Evolutionary conservation across 2,888 invertebrate genomes (phyloP), one percentile per base, ranked within the genome.

Genomic region (Ennomos quercinarius): DNA sequence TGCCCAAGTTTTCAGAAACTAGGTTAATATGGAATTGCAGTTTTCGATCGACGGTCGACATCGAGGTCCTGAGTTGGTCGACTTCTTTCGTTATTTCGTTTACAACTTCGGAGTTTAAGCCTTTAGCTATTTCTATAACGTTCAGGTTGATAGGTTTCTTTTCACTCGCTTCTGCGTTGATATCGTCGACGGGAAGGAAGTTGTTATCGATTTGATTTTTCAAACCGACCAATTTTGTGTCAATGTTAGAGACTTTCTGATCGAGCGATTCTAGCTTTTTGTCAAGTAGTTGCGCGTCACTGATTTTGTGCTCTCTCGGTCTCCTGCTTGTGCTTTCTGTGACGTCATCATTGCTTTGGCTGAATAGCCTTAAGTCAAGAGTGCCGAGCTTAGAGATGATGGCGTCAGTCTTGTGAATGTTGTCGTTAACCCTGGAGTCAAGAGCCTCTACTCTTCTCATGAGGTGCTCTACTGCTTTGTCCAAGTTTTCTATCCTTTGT

Each of bases 81-180:
- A 97, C 93, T 86, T 97, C 96, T 81, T 96, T 95, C n/a, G 96
- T 95, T 35, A 97, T 95, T 85, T 96, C 96, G 74, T 95, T 95
- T 81, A 97, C 94, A 37, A 96, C 95, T 87, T 97, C 97, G 27
- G 95, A 93, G 81, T 96, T 97, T 78, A 97, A 93, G n/a, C 96
- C 95, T 86, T 97, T 97, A 2, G 96, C 96, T 60, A 96, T 96
- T 86, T 97, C 97, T 52, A 96, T 94, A 10, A 96, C 95, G 79
- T 96, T 97, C 93, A 97, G 95, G 79, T 96, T 96, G 47, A 97
- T 94, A 1, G 97, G 96, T 77, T 97, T 97, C 87, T 96, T 97
- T 85, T 97, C 97, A 75, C 97, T 97, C 0, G 97, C 97, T 83
- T 97, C 97, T 0, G 96, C 97, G 76, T 97, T 97, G 63, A 97